phyloP scores from a whole-genome alignment of 2,113 vertebrate genomes.

The Zosterops borbonicus region DNA sequence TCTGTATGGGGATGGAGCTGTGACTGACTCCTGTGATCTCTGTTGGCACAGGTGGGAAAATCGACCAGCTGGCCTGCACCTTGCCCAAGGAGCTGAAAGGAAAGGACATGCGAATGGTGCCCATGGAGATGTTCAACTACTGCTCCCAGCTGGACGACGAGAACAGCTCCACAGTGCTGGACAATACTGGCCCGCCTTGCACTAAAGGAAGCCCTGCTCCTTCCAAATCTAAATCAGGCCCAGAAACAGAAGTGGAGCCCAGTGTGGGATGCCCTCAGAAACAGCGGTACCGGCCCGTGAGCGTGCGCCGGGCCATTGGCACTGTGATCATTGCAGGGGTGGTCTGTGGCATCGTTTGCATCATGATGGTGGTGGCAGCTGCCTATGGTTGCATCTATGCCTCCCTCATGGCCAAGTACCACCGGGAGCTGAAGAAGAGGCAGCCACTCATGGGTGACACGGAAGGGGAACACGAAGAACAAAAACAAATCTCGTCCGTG shows the following conservation, averaged over 20 bases:
- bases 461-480: conserved; percentile 88
- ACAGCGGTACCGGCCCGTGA: conserved; percentile 87
- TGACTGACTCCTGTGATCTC: conserved; percentile 1
- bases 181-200: conserved; percentile 83
- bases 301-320: conserved; percentile 93
- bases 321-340: conserved; percentile 96
- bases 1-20: background rate
- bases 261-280: conserved; percentile 79
- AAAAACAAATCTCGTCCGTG: conserved; percentile 97
- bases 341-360: conserved; percentile 94
- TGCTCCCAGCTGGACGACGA: conserved; percentile 94
- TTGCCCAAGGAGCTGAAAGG: conserved; percentile 96
- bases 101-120: conserved; percentile 92
- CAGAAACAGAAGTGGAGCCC: conserved; percentile 73
- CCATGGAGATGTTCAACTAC: conserved; percentile 99
- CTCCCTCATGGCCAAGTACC: conserved; percentile 98
- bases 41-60: conserved; percentile 83
- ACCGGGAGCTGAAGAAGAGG: conserved; percentile 95
- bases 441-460: conserved; percentile 97
- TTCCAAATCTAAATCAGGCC: conserved; percentile 67
- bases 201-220: conserved; percentile 75
- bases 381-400: conserved; percentile 98
- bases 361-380: conserved; percentile 98
- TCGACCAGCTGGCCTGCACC: conserved; percentile 95
- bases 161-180: conserved; percentile 78